These are phyloP conservation scores for Machimus atricapillus DNA, from an alignment of 2,888 invertebrate species.

Conservation along the genomic window DNA sequence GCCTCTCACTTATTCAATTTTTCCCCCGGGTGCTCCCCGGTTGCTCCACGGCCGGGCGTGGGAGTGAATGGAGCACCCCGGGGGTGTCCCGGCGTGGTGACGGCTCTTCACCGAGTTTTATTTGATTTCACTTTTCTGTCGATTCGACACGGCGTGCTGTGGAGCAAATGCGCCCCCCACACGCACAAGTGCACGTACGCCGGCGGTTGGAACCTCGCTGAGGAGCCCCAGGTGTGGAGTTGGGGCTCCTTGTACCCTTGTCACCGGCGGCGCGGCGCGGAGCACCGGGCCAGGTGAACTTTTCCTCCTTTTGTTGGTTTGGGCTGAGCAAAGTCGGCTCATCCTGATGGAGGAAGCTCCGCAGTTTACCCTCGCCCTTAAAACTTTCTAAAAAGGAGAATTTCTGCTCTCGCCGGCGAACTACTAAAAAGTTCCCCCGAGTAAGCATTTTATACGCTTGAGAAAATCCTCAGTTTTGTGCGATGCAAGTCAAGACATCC, in stretches of 20 bases:
- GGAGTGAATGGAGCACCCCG: not conserved
- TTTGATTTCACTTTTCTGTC: constrained; percentile 13
- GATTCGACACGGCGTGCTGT: not conserved
- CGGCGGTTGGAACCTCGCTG: no score
- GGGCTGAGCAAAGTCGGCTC: not conserved
- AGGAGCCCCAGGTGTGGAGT: not conserved
- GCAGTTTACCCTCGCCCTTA: not conserved
- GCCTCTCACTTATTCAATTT: constrained; percentile 17
- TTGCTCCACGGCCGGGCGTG: not conserved
- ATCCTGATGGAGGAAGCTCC: not conserved
- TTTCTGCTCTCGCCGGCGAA: not conserved
- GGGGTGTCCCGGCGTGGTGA: not conserved
- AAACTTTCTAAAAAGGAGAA: not conserved
- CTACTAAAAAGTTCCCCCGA: not conserved
- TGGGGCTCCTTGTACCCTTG: not conserved
- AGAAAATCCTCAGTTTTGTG: not conserved
- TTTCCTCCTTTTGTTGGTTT: not conserved
- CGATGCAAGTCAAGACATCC: constrained; percentile 13
- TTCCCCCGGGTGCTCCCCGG: not conserved
- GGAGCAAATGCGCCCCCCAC: not conserved
- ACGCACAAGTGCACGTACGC: not conserved
- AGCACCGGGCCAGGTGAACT: not conserved
- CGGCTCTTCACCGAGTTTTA: not conserved
- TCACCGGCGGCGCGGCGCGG: not conserved
- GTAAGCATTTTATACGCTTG: constrained; percentile 1